These are phyloP conservation scores for Albula goreensis DNA, from an alignment of 2,113 vertebrate genomes.

Conservation along the genomic window DNA sequence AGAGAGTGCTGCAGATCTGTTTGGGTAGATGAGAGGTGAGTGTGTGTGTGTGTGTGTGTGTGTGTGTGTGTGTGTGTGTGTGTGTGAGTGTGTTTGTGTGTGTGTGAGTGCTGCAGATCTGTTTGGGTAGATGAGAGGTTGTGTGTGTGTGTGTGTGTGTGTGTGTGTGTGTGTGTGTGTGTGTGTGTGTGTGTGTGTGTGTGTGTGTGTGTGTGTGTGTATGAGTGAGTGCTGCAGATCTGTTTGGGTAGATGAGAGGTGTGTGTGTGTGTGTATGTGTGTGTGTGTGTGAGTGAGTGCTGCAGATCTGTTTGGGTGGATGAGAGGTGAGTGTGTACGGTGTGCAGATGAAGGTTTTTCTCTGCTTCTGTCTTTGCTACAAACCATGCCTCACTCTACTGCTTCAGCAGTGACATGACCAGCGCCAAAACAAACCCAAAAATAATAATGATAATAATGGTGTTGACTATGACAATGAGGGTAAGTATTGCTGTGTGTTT, in stretches of 20 bases:
- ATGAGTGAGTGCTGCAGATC: neutral
- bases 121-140: neutral
- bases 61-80: neutral
- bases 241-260: neutral
- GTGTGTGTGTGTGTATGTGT: neutral
- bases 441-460: slow-evolving; percentile 61
- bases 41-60: neutral
- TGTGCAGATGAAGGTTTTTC: slow-evolving; percentile 73
- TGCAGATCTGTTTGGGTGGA: neutral
- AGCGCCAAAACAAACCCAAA: slow-evolving; percentile 63
- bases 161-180: slow-evolving; percentile 1
- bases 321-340: neutral
- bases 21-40: neutral
- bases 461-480: slow-evolving; percentile 49
- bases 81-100: neutral
- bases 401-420: slow-evolving; percentile 57
- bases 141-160: neutral
- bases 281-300: neutral
- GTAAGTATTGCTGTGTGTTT: slow-evolving; percentile 54
- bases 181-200: neutral
- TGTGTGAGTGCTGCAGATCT: neutral
- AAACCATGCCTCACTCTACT: slow-evolving; percentile 69
- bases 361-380: slow-evolving; percentile 74
- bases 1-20: neutral
- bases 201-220: neutral